Base-by-base conservation (phyloP, 92 coral and sea anemone genomes). In the Diadumene lineata region DNA sequence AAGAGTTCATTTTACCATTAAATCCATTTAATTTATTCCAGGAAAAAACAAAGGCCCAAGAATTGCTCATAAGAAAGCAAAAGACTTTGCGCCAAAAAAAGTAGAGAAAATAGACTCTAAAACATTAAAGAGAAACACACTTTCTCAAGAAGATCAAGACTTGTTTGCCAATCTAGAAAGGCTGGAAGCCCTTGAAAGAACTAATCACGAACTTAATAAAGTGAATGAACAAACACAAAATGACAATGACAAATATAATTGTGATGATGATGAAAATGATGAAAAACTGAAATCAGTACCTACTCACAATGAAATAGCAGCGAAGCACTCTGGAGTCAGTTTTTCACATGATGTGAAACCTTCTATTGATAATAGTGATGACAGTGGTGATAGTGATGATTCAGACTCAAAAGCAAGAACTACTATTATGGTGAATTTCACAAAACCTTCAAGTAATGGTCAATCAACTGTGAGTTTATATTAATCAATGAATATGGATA, bases 121-220 rank as follows among this genome's bases (percentile, higher is more conserved):
- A 16, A 50, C 34, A 11, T 16, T 51, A 17, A 34, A 23, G 50
- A 18, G 48, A 16, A 28, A 28, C 15, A n/a, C n/a, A n/a, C 22
- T 74, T 8, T 78, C 89, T n/a, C 24, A 66, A 18, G 90, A 84
- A 34, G 96, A 89, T 10, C 68, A 78, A 18, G 81, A 76, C 55
- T 78, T 94, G 72, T 88, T 94, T 84, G 91, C 98, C 21, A 88
- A 93, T 76, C 85, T 94, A 63, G 97, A 94, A 44, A 90, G 83
- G 65, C 84, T 94, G 1, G 97, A 92, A 66, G 71, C 73, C 29
- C 58, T 48, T 44, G 98, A 94, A 68, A 46, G 46, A 69, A 71
- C 34, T 43, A 92, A 87, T 65, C 84, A 84, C 26, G 96, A 94
- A 84, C 83, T 94, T 13, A 80, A 84, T 56, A 66, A 7, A 46